phyloP scores from a whole-genome alignment of 2,797 vertebrate genomes.

The Limosa lapponica region DNA sequence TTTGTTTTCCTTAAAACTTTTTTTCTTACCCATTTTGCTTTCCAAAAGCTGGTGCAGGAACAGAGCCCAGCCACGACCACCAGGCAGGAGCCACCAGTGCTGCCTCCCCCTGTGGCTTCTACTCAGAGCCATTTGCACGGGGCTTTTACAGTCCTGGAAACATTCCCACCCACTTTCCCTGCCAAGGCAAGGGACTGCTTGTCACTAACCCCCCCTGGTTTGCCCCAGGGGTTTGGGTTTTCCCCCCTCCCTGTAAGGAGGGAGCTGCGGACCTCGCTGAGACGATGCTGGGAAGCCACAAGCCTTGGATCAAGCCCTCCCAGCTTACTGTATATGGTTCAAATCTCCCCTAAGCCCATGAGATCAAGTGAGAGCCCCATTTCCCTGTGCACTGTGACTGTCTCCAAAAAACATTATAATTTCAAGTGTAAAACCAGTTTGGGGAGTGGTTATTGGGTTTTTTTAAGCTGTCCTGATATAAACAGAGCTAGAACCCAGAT shows the following conservation, averaged over 20 bases:
- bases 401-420: not conserved
- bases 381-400: not conserved
- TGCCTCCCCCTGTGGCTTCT: not conserved
- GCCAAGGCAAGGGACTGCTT: not conserved
- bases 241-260: not conserved
- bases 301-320: not conserved
- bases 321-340: not conserved
- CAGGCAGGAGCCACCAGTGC: fast-evolving
- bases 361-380: not conserved
- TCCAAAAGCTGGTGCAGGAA: not conserved
- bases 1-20: not conserved
- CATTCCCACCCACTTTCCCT: not conserved
- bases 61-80: not conserved
- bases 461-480: not conserved
- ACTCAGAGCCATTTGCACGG: fast-evolving
- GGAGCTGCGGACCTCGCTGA: not conserved
- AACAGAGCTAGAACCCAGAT: not conserved
- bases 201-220: not conserved
- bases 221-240: not conserved
- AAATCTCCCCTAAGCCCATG: not conserved
- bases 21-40: not conserved
- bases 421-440: not conserved
- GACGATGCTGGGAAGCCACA: not conserved
- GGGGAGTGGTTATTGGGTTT: fast-evolving
- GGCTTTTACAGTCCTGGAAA: not conserved